Evolutionary conservation across 2,797 vertebrate species (phyloP), one percentile per base, ranked within the genome.

Genomic region (Petrocephalus schoutedeni): DNA sequence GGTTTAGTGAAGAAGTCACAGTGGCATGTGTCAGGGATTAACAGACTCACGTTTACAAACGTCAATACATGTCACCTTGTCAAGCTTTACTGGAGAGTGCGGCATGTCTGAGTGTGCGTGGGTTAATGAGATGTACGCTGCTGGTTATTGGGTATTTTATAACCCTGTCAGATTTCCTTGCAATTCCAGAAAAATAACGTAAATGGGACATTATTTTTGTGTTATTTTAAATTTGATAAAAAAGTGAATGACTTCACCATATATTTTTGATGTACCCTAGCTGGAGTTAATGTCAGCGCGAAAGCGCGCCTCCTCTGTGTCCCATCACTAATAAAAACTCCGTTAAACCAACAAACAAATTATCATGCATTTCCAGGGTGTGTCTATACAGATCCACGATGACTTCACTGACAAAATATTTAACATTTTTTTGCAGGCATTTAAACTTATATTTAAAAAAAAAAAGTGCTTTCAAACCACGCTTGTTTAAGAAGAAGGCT

Each of bases 41-140:
- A 84, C 45, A 54, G 45, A 21, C 82, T 84, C 82, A 84, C 82
- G 45, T 84, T 84, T 54, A 23, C 82, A 77, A 77, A 77, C 45
- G 74, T 45, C 36, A 77, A 77, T 49, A 10, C 82, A 54, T 23
- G 49, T 84, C 82, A 84, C 82, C 82, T 77, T 77, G 74, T 77
- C 74, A 77, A 77, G 74, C 36, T 19, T 51, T 54, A 28, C 23
- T 5, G 82, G 45, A 9, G 49, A 82, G 41, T 19, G 49, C 16
- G 32, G 85, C 21, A 58, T 45, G 85, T 59, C 32, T 53, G n/a
- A 51, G 86, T 71, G 14, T 86, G 54, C 23, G 85, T 58, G 85
- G 59, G 85, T 58, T 77, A 49, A n/a, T n/a, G 74, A 41, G 71
- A 77, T 12, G 71, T 77, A n/a, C 16, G 32, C 14, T 49, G 6